Percentiles rank a stretch among this genome's conserved stretches.
Conservation (phyloP, 2,888 invertebrate species). For the Cryptops parisi region DNA sequence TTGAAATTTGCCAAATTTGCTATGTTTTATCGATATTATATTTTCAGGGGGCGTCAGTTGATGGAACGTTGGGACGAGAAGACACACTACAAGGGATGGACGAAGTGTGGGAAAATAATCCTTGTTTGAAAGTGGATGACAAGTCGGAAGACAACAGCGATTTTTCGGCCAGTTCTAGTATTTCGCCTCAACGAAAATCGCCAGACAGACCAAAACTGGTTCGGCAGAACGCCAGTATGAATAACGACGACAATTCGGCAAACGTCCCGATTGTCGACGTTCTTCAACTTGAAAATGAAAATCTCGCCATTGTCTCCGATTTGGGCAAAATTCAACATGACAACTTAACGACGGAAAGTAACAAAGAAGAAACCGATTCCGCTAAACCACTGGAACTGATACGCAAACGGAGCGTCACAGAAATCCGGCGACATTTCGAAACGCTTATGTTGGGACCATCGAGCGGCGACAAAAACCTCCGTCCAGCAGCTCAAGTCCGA, state of each 20-base stretch:
- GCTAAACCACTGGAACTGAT: neutral
- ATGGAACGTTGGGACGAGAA: constrained; percentile 24
- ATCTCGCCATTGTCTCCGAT: neutral
- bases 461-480: neutral
- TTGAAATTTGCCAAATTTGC: too few species aligned
- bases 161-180: neutral
- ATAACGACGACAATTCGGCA: neutral
- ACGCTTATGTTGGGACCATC: neutral
- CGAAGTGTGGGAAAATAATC: constrained; percentile 25
- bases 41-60: constrained; percentile 1
- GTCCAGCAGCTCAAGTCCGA: neutral
- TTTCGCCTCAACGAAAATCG: neutral
- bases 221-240: neutral
- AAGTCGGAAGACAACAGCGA: neutral
- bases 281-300: neutral
- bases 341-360: neutral
- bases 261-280: neutral
- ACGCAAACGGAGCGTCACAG: neutral
- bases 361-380: neutral
- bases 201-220: neutral
- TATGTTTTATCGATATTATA: too few species aligned
- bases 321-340: neutral
- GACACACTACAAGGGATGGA: constrained; percentile 25
- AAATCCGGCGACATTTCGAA: neutral
- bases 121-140: neutral